Percentiles rank a stretch among this genome's conserved stretches.
These are phyloP conservation scores for Menidia beryllina DNA, from an alignment of 2,113 vertebrate species.

Conservation along the genomic window DNA sequence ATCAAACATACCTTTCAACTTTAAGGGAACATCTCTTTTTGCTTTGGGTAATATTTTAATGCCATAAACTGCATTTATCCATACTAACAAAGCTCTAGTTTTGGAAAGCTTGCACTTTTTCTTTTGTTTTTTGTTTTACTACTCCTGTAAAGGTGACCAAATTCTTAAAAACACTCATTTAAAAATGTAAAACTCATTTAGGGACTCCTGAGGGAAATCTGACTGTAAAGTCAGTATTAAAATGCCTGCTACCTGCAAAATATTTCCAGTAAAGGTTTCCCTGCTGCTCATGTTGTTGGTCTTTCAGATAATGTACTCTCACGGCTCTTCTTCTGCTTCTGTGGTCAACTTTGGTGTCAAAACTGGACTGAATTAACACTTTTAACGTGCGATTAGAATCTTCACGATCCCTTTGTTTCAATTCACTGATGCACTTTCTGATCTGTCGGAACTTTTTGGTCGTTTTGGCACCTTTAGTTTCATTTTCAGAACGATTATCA, in stretches of 20 bases:
- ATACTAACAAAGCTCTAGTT: background rate
- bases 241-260: background rate
- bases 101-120: background rate
- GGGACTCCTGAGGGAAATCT: no score
- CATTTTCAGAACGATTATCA: slow-evolving; percentile 39
- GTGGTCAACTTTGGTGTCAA: background rate
- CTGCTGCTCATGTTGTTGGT: background rate
- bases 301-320: background rate
- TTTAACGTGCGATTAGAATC: background rate
- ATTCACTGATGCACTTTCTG: slow-evolving; percentile 74
- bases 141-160: no score
- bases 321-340: slow-evolving; percentile 32
- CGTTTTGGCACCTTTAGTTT: slow-evolving; percentile 51
- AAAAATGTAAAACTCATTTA: no score
- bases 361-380: slow-evolving; percentile 18
- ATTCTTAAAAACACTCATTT: no score
- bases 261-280: background rate
- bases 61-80: background rate
- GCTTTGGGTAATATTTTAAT: background rate
- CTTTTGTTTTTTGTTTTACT: background rate
- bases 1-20: background rate
- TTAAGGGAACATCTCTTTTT: background rate
- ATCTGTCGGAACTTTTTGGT: slow-evolving; percentile 41
- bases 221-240: no score
- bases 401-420: slow-evolving; percentile 9